phyloP scores from a whole-genome alignment of 2,113 vertebrate species.

The Megalops atlanticus region DNA sequence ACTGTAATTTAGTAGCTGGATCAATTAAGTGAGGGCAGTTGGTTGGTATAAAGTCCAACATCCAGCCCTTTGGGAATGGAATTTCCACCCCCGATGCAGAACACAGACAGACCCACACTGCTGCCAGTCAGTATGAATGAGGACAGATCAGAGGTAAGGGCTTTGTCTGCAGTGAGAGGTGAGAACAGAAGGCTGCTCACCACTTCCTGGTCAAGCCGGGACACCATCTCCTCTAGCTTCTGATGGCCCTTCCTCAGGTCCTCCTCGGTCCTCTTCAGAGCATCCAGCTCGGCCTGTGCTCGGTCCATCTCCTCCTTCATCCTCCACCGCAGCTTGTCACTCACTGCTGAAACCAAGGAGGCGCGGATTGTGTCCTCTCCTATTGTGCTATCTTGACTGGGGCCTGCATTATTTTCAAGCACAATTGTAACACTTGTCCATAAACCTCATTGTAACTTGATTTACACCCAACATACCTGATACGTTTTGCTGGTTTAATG shows the following conservation, averaged over 20 bases:
- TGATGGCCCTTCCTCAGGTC: constrained; percentile 97
- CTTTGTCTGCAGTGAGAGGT: too few relatives aligned
- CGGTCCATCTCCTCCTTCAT: constrained; percentile 99
- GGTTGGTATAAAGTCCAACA: too few relatives aligned
- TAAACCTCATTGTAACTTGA: too few relatives aligned
- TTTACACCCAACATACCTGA: too few relatives aligned
- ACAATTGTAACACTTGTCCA: too few relatives aligned
- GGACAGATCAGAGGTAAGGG: not conserved
- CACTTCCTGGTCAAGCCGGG: constrained; percentile 94
- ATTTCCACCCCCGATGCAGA: not conserved
- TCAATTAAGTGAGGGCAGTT: too few relatives aligned
- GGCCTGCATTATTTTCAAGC: constrained; percentile 69
- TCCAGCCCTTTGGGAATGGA: too few relatives aligned
- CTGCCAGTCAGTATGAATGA: too few relatives aligned
- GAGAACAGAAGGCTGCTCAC: constrained; percentile 77
- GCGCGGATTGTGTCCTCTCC: constrained; percentile 96
- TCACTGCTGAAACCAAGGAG: constrained; percentile 94
- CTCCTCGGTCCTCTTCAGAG: constrained; percentile 93
- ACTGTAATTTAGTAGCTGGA: too few relatives aligned
- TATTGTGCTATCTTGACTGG: constrained; percentile 90
- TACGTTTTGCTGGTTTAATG: too few relatives aligned
- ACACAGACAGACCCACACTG: constrained; percentile 2
- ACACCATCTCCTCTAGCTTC: constrained; percentile 96
- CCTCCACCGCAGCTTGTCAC: constrained; percentile 94
- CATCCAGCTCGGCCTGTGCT: constrained; percentile 94